Conservation (phyloP, 2,888 invertebrate genomes). For the Cryptus viduatorius region DNA sequence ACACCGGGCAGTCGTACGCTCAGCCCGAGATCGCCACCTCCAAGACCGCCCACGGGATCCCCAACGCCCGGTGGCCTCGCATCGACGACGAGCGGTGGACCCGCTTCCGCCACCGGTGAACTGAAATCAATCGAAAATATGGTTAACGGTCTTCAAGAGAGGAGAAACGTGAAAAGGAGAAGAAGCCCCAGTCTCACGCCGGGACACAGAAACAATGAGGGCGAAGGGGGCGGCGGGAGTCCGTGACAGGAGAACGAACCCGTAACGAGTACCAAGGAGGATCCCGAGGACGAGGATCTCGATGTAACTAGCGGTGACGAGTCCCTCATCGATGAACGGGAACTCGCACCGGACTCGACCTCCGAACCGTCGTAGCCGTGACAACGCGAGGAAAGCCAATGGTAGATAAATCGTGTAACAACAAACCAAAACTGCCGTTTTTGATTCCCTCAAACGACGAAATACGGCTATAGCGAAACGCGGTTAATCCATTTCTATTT, state of each 20-base stretch:
- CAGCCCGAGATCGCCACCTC: conserved; percentile 88
- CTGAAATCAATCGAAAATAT: conserved; percentile 98
- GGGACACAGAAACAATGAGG: conserved; percentile 79
- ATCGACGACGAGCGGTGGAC: conserved; percentile 77
- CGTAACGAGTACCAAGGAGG: conserved; percentile 79
- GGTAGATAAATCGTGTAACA: neutral
- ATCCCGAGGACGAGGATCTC: conserved; percentile 73
- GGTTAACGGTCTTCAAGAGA: conserved; percentile 97
- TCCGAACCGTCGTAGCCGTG: conserved; percentile 83
- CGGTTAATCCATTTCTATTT: neutral
- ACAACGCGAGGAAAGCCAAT: conserved; percentile 7
- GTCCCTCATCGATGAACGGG: conserved; percentile 66
- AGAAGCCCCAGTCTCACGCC: conserved; percentile 82
- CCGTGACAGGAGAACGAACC: conserved; percentile 84
- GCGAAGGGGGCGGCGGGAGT: conserved; percentile 81
- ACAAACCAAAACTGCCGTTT: neutral
- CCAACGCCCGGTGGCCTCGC: conserved; percentile 85
- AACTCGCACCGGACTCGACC: conserved; percentile 82
- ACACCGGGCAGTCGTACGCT: conserved; percentile 90
- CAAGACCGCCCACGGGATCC: conserved; percentile 87
- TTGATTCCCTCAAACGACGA: too few relatives aligned
- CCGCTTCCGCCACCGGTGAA: conserved; percentile 90
- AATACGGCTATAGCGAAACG: too few relatives aligned
- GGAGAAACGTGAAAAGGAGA: conserved; percentile 89
- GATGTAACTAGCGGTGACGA: conserved; percentile 72